phyloP scores from a whole-genome alignment of 2,888 invertebrate genomes.

The Diaperis boleti region DNA sequence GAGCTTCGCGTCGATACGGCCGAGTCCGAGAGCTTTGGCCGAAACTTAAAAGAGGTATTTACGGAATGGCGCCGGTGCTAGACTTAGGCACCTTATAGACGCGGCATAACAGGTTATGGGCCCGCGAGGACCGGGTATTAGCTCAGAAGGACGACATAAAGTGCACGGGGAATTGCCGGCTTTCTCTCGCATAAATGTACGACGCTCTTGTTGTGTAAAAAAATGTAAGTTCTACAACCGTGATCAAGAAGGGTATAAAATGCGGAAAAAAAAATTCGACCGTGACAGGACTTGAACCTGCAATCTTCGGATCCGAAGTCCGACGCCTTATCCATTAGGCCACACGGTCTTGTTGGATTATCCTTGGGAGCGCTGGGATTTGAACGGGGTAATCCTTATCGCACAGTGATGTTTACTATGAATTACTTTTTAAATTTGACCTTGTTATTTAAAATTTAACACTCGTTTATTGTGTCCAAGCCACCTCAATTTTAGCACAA shows the following conservation, averaged over 20 bases:
- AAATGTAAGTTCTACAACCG: slow-evolving; percentile 5
- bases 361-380: background rate
- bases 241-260: background rate
- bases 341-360: slow-evolving; percentile 68
- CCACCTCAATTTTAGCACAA: too few species aligned
- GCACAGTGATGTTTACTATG: too few species aligned
- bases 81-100: slow-evolving; percentile 53
- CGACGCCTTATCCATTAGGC: slow-evolving; percentile 79
- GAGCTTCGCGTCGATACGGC: slow-evolving; percentile 34
- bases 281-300: slow-evolving; percentile 73
- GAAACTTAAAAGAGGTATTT: slow-evolving; percentile 50
- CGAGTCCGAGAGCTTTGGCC: slow-evolving; percentile 37
- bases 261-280: slow-evolving; percentile 58
- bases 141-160: slow-evolving; percentile 42
- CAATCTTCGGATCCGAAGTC: slow-evolving; percentile 74
- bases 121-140: slow-evolving; percentile 51
- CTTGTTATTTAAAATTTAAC: too few species aligned
- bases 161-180: slow-evolving; percentile 25
- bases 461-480: too few species aligned
- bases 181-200: background rate
- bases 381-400: slow-evolving; percentile 14
- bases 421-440: too few species aligned
- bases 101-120: slow-evolving; percentile 52
- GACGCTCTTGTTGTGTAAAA: background rate
- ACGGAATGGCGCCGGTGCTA: slow-evolving; percentile 50